phyloP scores from a whole-genome alignment of 2,797 vertebrate species.

The Xenops minutus region DNA sequence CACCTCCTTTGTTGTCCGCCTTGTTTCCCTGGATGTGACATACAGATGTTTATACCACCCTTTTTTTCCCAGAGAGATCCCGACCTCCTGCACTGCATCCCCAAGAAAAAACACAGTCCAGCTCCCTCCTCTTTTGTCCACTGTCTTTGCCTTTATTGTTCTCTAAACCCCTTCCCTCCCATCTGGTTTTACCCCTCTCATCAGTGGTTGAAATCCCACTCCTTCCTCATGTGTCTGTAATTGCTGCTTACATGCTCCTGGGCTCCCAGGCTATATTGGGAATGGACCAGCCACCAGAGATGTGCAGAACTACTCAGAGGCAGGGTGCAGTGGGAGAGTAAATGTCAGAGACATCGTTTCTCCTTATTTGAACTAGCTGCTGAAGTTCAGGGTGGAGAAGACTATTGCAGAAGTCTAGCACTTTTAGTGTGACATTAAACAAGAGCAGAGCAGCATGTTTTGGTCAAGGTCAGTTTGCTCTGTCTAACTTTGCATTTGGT shows the following conservation, averaged over 20 bases:
- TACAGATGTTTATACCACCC: not conserved
- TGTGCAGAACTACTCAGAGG: accelerated
- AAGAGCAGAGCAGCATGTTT: not conserved
- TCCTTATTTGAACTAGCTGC: not conserved
- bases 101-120: not conserved
- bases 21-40: not conserved
- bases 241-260: not conserved
- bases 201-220: not conserved
- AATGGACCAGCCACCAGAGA: not conserved
- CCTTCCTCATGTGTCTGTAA: not conserved
- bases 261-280: not conserved
- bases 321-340: not conserved
- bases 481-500: not conserved
- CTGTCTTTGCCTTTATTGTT: not conserved
- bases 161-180: not conserved
- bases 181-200: not conserved
- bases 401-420: not conserved
- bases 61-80: not conserved
- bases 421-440: not conserved
- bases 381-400: not conserved
- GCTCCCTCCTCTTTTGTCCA: not conserved
- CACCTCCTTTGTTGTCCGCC: not conserved
- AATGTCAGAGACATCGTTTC: not conserved
- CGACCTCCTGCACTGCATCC: accelerated
- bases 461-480: not conserved